Percentiles rank a stretch among this genome's conserved stretches.
Conservation (phyloP, 64 coral and sea anemone species). For the Montipora capricornis region DNA sequence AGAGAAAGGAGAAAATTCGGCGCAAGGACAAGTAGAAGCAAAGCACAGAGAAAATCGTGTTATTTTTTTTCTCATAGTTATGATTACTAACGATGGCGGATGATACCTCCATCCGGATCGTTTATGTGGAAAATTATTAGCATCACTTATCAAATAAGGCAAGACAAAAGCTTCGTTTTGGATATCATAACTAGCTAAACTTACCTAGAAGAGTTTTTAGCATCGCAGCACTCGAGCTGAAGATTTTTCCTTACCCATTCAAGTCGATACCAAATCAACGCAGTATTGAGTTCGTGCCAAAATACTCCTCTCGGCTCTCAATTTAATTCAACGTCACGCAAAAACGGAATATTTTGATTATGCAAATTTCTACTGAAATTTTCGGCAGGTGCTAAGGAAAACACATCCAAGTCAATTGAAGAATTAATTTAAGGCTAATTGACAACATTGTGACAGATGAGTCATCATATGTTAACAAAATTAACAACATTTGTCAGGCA, state of each 20-base stretch:
- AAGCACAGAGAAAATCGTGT: background rate
- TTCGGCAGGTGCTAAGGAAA: slow-evolving; percentile 25
- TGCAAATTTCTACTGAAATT: slow-evolving; percentile 6
- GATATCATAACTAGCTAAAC: background rate
- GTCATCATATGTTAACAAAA: background rate
- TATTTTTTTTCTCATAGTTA: background rate
- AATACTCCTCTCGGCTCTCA: background rate
- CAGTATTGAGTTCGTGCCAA: background rate
- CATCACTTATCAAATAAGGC: background rate
- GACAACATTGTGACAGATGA: background rate
- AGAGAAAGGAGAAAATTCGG: background rate
- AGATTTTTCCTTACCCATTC: background rate
- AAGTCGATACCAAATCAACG: background rate
- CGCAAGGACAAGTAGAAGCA: background rate
- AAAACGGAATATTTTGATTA: slow-evolving; percentile 2
- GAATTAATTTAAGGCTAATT: slow-evolving; percentile 13
- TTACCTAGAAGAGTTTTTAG: slow-evolving; percentile 33
- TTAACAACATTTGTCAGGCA: background rate
- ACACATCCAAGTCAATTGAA: background rate
- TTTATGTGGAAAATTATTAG: background rate
- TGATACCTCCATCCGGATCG: no score
- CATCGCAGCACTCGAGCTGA: background rate
- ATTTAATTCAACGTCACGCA: slow-evolving; percentile 9
- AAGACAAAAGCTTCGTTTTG: background rate
- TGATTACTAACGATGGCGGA: no score